phyloP scores from a whole-genome alignment of 2,113 vertebrate genomes.

The Eulacestoma nigropectus region DNA sequence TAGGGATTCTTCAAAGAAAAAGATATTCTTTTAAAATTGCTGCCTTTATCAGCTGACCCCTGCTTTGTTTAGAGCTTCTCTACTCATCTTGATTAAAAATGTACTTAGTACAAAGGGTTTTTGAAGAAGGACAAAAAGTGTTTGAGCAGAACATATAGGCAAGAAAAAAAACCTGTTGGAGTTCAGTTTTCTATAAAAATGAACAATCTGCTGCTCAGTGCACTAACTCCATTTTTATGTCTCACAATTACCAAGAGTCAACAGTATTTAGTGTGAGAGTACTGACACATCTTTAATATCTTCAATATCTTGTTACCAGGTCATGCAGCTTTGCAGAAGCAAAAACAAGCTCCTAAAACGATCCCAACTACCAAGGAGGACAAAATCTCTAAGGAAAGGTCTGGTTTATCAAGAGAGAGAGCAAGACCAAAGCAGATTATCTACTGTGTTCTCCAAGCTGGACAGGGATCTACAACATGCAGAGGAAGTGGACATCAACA shows the following conservation, averaged over 20 bases:
- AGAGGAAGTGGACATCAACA: neutral
- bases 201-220: neutral
- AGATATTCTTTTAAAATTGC: neutral
- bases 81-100: neutral
- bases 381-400: neutral
- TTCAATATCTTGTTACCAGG: neutral
- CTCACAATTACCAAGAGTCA: neutral
- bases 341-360: neutral
- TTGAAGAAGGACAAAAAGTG: neutral
- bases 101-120: neutral
- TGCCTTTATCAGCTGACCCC: neutral
- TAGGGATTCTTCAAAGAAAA: neutral
- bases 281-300: neutral
- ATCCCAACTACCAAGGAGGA: neutral
- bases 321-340: neutral
- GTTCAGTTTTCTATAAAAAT: neutral
- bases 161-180: neutral
- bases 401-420: neutral
- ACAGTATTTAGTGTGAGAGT: neutral
- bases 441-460: neutral
- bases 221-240: neutral
- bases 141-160: rapidly evolving
- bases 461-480: neutral
- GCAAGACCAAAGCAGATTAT: neutral
- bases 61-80: neutral